phyloP scores from a whole-genome alignment of 2,888 invertebrate species.

The Linyphia triangularis region DNA sequence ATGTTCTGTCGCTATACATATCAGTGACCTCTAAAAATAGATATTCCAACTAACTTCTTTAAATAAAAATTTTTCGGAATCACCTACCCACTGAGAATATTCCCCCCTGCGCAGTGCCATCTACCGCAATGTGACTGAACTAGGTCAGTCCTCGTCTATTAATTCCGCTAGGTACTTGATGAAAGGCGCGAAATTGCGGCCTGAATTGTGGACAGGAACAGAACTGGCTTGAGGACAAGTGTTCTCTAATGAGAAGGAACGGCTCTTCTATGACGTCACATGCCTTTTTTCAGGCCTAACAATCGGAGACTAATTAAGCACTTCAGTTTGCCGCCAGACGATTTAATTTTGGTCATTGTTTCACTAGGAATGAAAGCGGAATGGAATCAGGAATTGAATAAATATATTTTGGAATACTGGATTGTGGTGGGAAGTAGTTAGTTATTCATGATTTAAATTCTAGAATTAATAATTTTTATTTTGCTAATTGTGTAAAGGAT shows the following conservation, averaged over 20 bases:
- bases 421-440: too few relatives aligned
- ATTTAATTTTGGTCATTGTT: slow-evolving; percentile 24
- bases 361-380: not conserved
- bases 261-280: slow-evolving; percentile 57
- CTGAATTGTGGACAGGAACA: slow-evolving; percentile 19
- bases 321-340: slow-evolving; percentile 37
- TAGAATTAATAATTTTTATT: too few relatives aligned
- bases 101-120: slow-evolving; percentile 36
- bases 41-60: not conserved
- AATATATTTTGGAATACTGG: too few relatives aligned
- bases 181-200: slow-evolving; percentile 53
- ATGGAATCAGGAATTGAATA: too few relatives aligned
- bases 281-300: slow-evolving; percentile 51
- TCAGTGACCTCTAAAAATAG: not conserved
- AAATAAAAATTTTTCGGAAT: too few relatives aligned
- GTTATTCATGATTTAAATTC: too few relatives aligned
- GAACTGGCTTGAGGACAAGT: slow-evolving; percentile 61
- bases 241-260: slow-evolving; percentile 71
- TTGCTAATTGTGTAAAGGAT: too few relatives aligned
- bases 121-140: slow-evolving; percentile 24
- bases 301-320: slow-evolving; percentile 68
- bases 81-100: too few relatives aligned
- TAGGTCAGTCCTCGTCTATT: slow-evolving; percentile 12
- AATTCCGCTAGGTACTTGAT: slow-evolving; percentile 42
- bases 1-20: too few relatives aligned